Percentiles rank a stretch among this genome's conserved stretches.
Conservation (phyloP, 2,797 vertebrate species). For the Xerus rutilus region DNA sequence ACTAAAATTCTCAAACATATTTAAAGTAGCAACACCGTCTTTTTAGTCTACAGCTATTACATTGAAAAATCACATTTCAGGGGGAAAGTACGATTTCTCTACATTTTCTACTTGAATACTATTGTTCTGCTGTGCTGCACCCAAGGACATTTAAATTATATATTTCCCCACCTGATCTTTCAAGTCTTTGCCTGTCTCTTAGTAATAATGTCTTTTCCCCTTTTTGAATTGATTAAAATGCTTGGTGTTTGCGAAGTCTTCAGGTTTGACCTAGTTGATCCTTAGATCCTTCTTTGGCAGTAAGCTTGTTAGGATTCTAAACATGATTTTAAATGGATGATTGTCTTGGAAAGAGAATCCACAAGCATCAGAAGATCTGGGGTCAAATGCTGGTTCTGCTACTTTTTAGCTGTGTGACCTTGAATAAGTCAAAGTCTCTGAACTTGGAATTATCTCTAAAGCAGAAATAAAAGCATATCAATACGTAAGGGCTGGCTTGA, state of each 20-base stretch:
- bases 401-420: conserved; percentile 49
- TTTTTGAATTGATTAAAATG: not conserved
- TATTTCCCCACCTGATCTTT: fast-evolving
- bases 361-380: not conserved
- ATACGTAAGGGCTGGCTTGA: not conserved
- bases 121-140: not conserved
- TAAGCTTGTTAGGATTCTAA: not conserved
- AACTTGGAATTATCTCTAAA: not conserved
- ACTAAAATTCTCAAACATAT: not conserved
- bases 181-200: not conserved
- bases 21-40: not conserved
- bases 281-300: not conserved
- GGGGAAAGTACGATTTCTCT: not conserved
- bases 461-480: not conserved
- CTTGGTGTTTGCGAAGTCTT: not conserved
- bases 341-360: not conserved
- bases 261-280: conserved; percentile 31
- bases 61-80: not conserved
- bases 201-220: not conserved
- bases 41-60: not conserved
- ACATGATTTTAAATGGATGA: not conserved
- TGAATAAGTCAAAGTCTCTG: conserved; percentile 55
- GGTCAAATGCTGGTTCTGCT: not conserved
- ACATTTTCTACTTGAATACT: not conserved
- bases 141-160: conserved; percentile 39